Base-by-base conservation (phyloP, 1,140 invertebrate species). In the Akabosia matsudoensis region DNA sequence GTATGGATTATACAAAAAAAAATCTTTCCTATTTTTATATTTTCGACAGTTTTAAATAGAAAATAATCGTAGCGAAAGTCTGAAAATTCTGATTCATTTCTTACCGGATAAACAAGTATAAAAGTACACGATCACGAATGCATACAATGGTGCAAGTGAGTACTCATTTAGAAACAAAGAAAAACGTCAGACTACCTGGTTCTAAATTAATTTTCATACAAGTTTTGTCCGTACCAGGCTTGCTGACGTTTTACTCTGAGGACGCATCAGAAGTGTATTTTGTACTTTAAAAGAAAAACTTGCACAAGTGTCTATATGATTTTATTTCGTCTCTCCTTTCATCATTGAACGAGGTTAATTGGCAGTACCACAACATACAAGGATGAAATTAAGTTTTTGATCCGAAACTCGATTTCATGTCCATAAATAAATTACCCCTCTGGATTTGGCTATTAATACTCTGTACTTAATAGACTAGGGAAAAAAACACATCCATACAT, bases 1-100 rank as follows among this genome's bases (percentile, higher is more conserved):
- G 37, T 10, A 10, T 18, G 7, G 37, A 18, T 45, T 18, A 45
- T 45, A 45, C 18, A 45, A 45, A 45, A 10, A 45, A 10, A 45
- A 45, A 45, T 10, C 37, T 7, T 45, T 18, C 37, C 37, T 45
- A 45, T 45, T 67, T 67, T 67, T 30, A 16, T 16, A 28, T 67
- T 67, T 67, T 67, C 24, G 61, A 31, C 61, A 67, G 61, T 67
- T 67, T 56, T 7, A 31, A 67, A n/a, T n/a, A n/a, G n/a, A n/a
- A 67, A 31, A 30, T 30, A 16, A 31, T 30, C 24, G 28, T 31
- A n/a, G 61, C 10, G 28, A 31, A 30, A 30, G 61, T 3, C 61
- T 67, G 37, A 45, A 45, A 45, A 45, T 10, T 10, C 7, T 67
- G 61, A 67, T 67, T 67, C 61, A 67, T 67, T 67, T 67, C 24